phyloP scores from a whole-genome alignment of 2,797 vertebrate species.

The Acestrorhynchus altus region DNA sequence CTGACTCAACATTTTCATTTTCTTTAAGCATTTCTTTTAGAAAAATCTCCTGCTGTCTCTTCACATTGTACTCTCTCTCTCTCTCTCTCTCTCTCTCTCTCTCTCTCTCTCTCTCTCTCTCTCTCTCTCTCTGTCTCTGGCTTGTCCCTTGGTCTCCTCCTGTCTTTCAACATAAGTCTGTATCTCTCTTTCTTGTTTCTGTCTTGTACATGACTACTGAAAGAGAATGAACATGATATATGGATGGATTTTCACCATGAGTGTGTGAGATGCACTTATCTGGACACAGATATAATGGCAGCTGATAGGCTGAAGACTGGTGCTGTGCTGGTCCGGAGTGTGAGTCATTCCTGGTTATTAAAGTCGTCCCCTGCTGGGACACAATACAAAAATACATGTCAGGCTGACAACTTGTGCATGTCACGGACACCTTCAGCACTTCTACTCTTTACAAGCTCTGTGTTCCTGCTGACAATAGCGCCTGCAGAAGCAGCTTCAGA shows the following conservation, averaged over 20 bases:
- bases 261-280: background rate
- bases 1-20: slow-evolving; percentile 16
- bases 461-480: background rate
- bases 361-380: background rate
- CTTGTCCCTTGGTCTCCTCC: background rate
- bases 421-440: background rate
- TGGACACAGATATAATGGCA: background rate
- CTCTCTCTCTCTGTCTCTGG: slow-evolving; percentile 16
- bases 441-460: background rate
- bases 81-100: background rate
- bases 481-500: slow-evolving; percentile 3
- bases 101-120: slow-evolving; percentile 2
- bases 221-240: background rate
- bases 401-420: background rate
- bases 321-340: background rate
- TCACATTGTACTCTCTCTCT: background rate
- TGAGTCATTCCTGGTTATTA: slow-evolving; percentile 30
- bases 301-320: slow-evolving; percentile 10
- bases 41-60: slow-evolving; percentile 1
- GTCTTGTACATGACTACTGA: background rate
- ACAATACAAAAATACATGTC: background rate
- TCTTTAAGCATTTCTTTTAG: background rate
- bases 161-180: background rate
- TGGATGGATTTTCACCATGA: background rate
- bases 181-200: background rate